Base-by-base conservation (phyloP, 1,140 invertebrate species). In the Pseudachorutes palmiensis region DNA sequence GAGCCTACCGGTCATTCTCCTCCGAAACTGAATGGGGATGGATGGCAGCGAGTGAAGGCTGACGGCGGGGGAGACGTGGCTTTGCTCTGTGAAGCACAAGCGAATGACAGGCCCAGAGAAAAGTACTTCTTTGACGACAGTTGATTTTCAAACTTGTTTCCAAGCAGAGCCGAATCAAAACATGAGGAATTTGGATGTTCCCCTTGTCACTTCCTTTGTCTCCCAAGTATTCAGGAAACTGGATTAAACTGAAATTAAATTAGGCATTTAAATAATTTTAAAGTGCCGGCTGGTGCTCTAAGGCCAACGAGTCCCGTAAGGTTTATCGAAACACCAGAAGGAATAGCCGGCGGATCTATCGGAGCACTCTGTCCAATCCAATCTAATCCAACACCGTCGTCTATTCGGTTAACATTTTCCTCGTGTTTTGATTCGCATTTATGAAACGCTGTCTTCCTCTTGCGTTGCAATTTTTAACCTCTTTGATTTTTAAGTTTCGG, bases 201-300 rank as follows among this genome's bases (percentile, higher is more conserved):
- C n/a, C n/a, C n/a, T n/a, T n/a, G n/a, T n/a, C n/a, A n/a, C n/a
- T n/a, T n/a, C n/a, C n/a, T n/a, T n/a, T n/a, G n/a, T n/a, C n/a
- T n/a, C n/a, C n/a, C n/a, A n/a, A n/a, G n/a, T n/a, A n/a, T n/a
- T n/a, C n/a, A n/a, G n/a, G n/a, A n/a, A n/a, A n/a, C n/a, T n/a
- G n/a, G n/a, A n/a, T n/a, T n/a, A n/a, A n/a, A n/a, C n/a, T n/a
- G n/a, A n/a, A n/a, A n/a, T n/a, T n/a, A n/a, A n/a, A n/a, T n/a
- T n/a, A n/a, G n/a, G n/a, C n/a, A n/a, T n/a, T n/a, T n/a, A n/a
- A n/a, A n/a, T n/a, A n/a, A n/a, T n/a, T n/a, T n/a, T 81, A 72
- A 77, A 83, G 81, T 81, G 76, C 81, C 82, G 51, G 82, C 79
- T 67, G 79, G 79, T 70, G 77, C 79, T 28, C 77, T 81, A 59